Evolutionary conservation across 2,888 invertebrate species (phyloP).

Genomic region (Gastrophysa polygoni): DNA sequence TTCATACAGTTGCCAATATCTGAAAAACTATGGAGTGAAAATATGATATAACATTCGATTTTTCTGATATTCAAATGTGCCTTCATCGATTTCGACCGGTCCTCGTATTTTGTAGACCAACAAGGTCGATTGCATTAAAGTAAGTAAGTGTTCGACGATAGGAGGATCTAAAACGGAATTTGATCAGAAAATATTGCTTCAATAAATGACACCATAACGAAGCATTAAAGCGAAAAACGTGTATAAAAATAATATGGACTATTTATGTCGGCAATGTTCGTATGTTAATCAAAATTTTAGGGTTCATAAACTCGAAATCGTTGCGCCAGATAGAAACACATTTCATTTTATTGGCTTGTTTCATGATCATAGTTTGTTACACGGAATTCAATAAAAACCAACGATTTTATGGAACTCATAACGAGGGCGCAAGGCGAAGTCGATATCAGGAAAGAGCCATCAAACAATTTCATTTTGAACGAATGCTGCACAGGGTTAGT

Average conservation of each 20-base stretch:
- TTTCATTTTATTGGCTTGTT: conserved; percentile 28
- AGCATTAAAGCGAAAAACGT: neutral
- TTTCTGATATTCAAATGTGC: too few relatives aligned
- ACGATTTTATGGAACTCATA: conserved; percentile 5
- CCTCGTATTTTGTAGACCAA: too few relatives aligned
- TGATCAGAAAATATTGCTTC: neutral
- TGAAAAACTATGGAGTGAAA: too few relatives aligned
- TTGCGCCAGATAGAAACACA: conserved; percentile 20
- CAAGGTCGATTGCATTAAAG: too few relatives aligned
- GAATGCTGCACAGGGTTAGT: too few relatives aligned
- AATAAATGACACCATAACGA: neutral
- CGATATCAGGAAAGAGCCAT: neutral
- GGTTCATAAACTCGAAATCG: conserved; percentile 24
- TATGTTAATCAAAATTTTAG: conserved; percentile 33
- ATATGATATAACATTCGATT: too few relatives aligned
- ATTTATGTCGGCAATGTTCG: conserved; percentile 38
- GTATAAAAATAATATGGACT: conserved; percentile 34
- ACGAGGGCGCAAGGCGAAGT: neutral
- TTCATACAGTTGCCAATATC: too few relatives aligned
- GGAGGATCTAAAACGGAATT: neutral
- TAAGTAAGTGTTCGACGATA: neutral
- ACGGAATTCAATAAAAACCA: conserved; percentile 24
- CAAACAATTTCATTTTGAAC: neutral
- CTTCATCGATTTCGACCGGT: too few relatives aligned
- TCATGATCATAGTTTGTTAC: conserved; percentile 25